phyloP scores from a whole-genome alignment of 2,888 invertebrate species.

The Leptarthrus brevirostris region DNA sequence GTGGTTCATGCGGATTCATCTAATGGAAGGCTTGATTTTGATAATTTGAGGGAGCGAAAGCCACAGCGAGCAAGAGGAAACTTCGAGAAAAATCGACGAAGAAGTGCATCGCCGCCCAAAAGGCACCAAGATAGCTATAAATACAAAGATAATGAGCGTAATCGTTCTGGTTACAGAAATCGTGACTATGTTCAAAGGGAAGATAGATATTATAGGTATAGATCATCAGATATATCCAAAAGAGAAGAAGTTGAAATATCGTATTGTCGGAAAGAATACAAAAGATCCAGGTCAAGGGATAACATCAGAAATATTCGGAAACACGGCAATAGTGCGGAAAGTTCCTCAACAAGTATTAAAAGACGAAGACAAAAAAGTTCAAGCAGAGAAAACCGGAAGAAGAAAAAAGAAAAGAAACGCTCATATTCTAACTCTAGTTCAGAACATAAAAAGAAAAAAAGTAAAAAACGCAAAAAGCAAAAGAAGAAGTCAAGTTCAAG shows the following conservation, averaged over 20 bases:
- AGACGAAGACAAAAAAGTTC: neutral
- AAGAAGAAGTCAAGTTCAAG: conserved; percentile 53
- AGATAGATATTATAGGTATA: neutral
- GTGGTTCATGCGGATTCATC: conserved; percentile 67
- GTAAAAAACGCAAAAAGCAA: conserved; percentile 50
- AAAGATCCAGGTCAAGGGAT: neutral
- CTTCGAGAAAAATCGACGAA: neutral
- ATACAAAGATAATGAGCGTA: neutral
- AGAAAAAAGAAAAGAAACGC: neutral
- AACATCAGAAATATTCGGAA: neutral
- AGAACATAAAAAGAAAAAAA: conserved; percentile 34
- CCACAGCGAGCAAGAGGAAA: neutral
- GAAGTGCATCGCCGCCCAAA: neutral
- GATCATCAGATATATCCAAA: neutral
- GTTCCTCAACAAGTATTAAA: neutral
- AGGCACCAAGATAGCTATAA: neutral
- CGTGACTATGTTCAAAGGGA: neutral
- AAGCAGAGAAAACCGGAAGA: neutral
- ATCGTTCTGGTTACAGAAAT: conserved; percentile 1
- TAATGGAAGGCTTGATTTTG: conserved; percentile 51
- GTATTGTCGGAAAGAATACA: neutral
- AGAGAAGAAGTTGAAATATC: neutral
- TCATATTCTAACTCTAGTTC: conserved; percentile 10
- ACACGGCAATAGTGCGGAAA: neutral
- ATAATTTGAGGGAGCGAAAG: conserved; percentile 40